phyloP scores from a whole-genome alignment of 2,797 vertebrate genomes.

The Protosalanx chinensis region DNA sequence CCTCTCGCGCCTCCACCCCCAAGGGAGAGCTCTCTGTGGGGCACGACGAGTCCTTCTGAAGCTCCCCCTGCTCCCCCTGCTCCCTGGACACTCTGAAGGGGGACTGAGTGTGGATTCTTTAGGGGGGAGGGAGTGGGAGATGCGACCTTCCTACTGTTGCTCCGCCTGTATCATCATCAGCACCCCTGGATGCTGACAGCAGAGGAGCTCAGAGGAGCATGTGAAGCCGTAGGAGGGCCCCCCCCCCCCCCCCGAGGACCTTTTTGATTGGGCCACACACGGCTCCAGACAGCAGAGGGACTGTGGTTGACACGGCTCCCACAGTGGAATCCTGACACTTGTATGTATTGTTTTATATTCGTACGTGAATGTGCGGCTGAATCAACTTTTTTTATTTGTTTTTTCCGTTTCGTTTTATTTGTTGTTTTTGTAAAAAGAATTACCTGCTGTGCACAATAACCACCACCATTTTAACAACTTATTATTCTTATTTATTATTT shows the following conservation, averaged over 20 bases:
- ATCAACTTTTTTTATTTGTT: constrained; percentile 75
- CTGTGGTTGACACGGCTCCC: constrained; percentile 36
- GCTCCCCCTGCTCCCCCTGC: constrained; percentile 48
- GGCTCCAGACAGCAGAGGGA: constrained; percentile 46
- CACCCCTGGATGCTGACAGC: constrained; percentile 45
- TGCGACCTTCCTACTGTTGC: constrained; percentile 44
- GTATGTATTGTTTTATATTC: constrained; percentile 99
- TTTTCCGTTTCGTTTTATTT: constrained; percentile 27
- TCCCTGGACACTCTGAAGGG: constrained; percentile 32
- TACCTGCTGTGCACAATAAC: constrained; percentile 95
- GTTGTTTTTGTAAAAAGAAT: constrained; percentile 74
- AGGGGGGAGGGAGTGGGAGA: constrained; percentile 31
- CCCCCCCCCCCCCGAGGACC: constrained; percentile 27
- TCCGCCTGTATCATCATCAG: constrained; percentile 32
- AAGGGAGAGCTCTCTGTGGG: constrained; percentile 93
- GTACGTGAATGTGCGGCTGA: constrained; percentile 97
- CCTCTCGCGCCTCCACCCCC: constrained; percentile 94
- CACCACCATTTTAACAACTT: constrained; percentile 86
- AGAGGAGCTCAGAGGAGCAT: constrained; percentile 19
- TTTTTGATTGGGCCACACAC: constrained; percentile 34
- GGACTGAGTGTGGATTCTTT: constrained; percentile 59
- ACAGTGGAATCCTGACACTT: constrained; percentile 85
- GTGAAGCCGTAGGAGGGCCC: constrained; percentile 27
- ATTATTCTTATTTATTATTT: constrained; percentile 96
- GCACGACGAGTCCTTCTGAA: constrained; percentile 96